Evolutionary conservation across 2,888 invertebrate species (phyloP).

Genomic region (Eupithecia subfuscata): DNA sequence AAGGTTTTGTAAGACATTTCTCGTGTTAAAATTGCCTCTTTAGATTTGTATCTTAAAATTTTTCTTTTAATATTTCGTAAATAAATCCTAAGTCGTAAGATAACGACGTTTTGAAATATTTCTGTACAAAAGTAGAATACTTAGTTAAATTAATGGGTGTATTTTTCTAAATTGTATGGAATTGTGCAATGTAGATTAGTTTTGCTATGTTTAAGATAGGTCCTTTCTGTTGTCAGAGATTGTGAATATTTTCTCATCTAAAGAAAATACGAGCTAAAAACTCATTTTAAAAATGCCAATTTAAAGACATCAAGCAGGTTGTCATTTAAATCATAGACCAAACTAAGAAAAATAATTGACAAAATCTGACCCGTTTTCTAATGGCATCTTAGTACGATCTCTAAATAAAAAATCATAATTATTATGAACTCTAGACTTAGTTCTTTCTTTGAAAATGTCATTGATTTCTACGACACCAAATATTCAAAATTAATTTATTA

Average conservation of each 20-base stretch:
- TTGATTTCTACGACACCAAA: conserved; percentile 42
- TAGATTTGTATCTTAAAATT: background rate
- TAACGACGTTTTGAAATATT: conserved; percentile 12
- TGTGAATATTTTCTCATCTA: background rate
- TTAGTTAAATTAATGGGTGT: conserved; percentile 30
- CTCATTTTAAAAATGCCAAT: background rate
- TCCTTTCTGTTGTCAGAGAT: background rate
- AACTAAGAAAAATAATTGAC: background rate
- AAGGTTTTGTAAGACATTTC: conserved; percentile 25
- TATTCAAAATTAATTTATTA: conserved; percentile 23
- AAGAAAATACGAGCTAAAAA: background rate
- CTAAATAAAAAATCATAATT: background rate
- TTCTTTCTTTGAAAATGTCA: conserved; percentile 15
- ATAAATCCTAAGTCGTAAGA: background rate
- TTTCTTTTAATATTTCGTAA: background rate
- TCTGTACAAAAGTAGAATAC: conserved; percentile 30
- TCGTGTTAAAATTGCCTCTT: conserved; percentile 5
- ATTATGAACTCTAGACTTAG: background rate
- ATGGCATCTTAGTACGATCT: background rate
- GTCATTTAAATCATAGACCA: background rate
- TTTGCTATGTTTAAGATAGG: conserved; percentile 5
- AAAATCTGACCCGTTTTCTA: background rate
- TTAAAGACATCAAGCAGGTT: background rate
- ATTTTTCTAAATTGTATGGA: conserved; percentile 53
- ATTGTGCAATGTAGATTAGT: conserved; percentile 73